Evolutionary conservation across 2,797 vertebrate genomes (phyloP).

Genomic region (Rhinoraja longicauda): DNA sequence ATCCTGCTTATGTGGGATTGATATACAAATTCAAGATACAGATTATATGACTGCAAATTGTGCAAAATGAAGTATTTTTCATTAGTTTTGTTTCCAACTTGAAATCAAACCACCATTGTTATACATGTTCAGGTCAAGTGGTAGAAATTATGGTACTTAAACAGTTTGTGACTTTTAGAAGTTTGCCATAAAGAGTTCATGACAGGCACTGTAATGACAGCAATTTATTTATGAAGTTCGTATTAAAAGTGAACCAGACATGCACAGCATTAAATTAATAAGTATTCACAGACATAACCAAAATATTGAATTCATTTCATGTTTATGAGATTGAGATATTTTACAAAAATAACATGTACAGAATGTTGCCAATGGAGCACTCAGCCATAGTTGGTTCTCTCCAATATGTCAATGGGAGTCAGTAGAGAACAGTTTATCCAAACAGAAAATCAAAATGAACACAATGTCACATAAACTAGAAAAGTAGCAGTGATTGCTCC

Average conservation of each 20-base stretch:
- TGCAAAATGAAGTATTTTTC: not conserved
- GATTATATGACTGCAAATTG: not conserved
- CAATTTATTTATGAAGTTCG: constrained; percentile 11
- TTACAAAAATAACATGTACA: not conserved
- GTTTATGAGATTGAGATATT: not conserved
- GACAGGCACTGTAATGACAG: not conserved
- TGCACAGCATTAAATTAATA: not conserved
- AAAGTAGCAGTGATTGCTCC: not conserved
- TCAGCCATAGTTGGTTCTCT: not conserved
- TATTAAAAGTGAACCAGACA: constrained; percentile 16
- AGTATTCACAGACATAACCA: not conserved
- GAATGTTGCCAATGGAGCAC: not conserved
- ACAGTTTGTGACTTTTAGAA: not conserved
- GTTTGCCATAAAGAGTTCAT: not conserved
- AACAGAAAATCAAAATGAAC: not conserved
- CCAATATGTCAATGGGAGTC: not conserved
- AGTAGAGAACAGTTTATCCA: not conserved
- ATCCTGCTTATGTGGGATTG: not conserved
- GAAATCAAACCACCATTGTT: not conserved
- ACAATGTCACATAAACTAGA: not conserved
- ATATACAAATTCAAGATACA: not conserved
- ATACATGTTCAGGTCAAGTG: not conserved
- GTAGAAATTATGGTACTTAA: not conserved
- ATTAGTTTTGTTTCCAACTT: not conserved
- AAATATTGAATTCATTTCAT: not conserved